A percentile compares a stretch with the other conserved stretches of the same genome.
Conservation (phyloP, 92 coral and sea anemone genomes). For the Parazoanthus swiftii region DNA sequence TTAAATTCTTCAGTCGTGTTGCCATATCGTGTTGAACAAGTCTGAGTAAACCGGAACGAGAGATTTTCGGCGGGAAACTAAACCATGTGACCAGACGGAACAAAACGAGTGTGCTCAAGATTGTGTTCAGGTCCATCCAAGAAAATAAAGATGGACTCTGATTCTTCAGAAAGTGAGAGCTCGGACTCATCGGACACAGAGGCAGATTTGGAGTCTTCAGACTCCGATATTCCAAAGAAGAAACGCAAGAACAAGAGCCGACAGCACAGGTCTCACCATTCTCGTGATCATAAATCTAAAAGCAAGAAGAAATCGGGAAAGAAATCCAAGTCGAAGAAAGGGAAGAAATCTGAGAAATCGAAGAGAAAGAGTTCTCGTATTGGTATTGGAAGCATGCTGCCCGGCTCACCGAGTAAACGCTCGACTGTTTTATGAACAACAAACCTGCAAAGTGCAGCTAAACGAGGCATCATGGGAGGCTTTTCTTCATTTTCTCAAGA, state of each 20-base stretch:
- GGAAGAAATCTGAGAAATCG: conserved; percentile 7
- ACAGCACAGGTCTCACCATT: too few species aligned
- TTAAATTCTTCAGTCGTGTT: too few species aligned
- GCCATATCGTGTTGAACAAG: too few species aligned
- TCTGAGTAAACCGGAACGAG: too few species aligned
- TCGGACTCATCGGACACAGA: neutral
- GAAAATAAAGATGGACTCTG: too few species aligned
- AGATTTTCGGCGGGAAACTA: too few species aligned
- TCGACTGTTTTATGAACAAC: conserved; percentile 12
- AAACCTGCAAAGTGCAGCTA: conserved; percentile 11
- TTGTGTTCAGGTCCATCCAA: too few species aligned
- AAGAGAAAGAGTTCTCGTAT: neutral
- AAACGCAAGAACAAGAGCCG: neutral
- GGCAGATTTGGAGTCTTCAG: neutral
- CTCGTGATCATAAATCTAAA: conserved; percentile 1
- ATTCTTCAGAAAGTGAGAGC: too few species aligned
- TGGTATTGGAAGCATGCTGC: conserved; percentile 30
- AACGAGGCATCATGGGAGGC: conserved; percentile 37
- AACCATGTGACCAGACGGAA: too few species aligned
- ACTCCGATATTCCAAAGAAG: conserved; percentile 9
- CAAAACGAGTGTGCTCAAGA: too few species aligned
- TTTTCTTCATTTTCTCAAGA: conserved; percentile 28
- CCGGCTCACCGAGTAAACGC: neutral
- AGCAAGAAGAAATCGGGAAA: neutral
- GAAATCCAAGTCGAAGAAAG: conserved; percentile 13